Evolutionary conservation across 2,888 invertebrate species (phyloP), one percentile per base, ranked within the genome.

Genomic region (Megaustenia siamemsis): DNA sequence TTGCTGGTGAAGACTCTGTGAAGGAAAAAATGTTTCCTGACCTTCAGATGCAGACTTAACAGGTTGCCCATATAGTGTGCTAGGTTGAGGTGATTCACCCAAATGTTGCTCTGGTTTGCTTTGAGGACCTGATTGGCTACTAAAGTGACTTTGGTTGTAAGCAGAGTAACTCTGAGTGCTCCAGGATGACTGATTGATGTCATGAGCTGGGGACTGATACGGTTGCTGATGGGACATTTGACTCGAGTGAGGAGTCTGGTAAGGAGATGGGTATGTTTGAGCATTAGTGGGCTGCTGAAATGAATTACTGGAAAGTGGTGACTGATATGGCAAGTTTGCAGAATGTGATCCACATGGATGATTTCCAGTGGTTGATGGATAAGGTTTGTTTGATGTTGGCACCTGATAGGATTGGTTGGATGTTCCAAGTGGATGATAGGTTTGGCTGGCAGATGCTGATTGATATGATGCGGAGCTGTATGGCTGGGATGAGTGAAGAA

Each of bases 401-500:
- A 66, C 63, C 43, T n/a, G 45, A 40, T 78, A 78, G 1, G 66
- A 32, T 28, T 78, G 21, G 18, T 24, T n/a, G 15, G 71, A 10
- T 24, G 32, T 28, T 32, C 18, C 32, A 10, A n/a, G 28, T 35
- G 1, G 45, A 15, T 43, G 75, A 38, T 35, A 43, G 82, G 49
- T 75, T 66, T 28, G 82, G 35, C 45, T 82, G 73, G 35, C 66
- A n/a, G 32, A 49, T 28, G 66, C 3, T 3, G 71, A 53, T 24
- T 69, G 69, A 35, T 81, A 40, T 21, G 69, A 40, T 1, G 73
- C 56, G 3, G 82, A 60, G 8, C 76, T 63, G 32, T 82, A 76
- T 71, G 83, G 38, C 35, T 78, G 43, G 8, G 77, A 35, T 68
- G 86, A 49, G 77, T 86, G n/a, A 63, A 60, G 49, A n/a, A 10